Conservation (phyloP, 2,888 invertebrate species). For the Plebejus anna region DNA sequence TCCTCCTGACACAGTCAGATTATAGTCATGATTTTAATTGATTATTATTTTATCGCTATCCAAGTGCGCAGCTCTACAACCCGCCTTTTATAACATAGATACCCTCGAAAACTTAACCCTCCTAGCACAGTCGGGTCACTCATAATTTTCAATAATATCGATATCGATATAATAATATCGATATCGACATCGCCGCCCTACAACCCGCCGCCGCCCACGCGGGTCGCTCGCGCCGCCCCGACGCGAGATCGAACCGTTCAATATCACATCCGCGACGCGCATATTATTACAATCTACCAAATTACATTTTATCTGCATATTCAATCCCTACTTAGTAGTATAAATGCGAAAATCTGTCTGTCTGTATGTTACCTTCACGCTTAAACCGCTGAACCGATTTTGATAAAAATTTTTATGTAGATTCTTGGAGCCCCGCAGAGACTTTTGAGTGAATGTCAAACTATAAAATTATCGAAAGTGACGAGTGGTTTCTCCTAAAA, state of each 20-base stretch:
- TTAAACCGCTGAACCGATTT: neutral
- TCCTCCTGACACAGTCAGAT: no score
- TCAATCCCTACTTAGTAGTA: neutral
- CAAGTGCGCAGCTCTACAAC: no score
- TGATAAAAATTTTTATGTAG: no score
- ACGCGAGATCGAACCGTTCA: slow-evolving; percentile 67
- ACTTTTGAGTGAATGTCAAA: no score
- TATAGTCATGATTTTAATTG: no score
- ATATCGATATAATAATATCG: slow-evolving; percentile 39
- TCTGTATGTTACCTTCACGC: neutral
- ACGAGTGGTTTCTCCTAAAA: neutral
- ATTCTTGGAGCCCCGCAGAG: no score
- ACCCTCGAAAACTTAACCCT: no score
- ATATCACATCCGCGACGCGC: slow-evolving; percentile 71
- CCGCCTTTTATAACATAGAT: no score
- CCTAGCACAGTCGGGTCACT: no score
- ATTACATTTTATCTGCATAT: neutral
- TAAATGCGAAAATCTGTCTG: no score
- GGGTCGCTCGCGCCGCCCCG: slow-evolving; percentile 71
- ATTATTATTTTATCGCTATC: no score
- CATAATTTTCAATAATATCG: slow-evolving; percentile 19
- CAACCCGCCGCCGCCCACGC: slow-evolving; percentile 64
- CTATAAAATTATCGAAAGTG: neutral
- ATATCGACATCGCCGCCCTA: slow-evolving; percentile 46
- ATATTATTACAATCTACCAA: slow-evolving; percentile 50